Evolutionary conservation across 2,888 invertebrate species (phyloP), one percentile per base, ranked within the genome.

Genomic region (Orthonychiurus folsomi): DNA sequence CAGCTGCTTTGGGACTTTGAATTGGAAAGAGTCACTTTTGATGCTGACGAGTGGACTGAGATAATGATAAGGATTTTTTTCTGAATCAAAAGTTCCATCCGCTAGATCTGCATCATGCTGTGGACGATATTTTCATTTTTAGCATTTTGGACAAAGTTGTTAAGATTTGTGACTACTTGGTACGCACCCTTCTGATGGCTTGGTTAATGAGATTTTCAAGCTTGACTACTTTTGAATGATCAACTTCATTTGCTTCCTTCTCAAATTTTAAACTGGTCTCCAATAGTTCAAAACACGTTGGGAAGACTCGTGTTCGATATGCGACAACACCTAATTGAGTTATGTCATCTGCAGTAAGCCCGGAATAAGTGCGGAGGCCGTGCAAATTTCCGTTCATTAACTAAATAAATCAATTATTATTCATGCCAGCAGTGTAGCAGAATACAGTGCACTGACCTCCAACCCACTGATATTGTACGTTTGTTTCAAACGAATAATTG

Each of bases 21-120:
- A 12, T 9, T n/a, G 21, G n/a, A 52, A 52, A 9, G 52, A 20
- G 9, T 20, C 52, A 23, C 52, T 52, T 12, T 20, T 9, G 20
- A 21, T 12, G 9, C 21, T 23, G 3, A 12, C n/a, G 21, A 52
- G 24, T 21, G 5, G 9, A 21, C 24, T 52, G 5, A 12, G 12
- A 52, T 12, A 52, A 23, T 52, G 52, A 23, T 12, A 52, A 21
- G 52, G 52, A n/a, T 52, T 52, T 23, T 52, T 5, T 20, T 52
- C 52, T 9, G 52, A 20, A 21, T 9, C 20, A 20, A 12, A 52
- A 23, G 20, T 52, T 52, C 52, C 52, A n/a, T 52, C 20, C 24
- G 9, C 24, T 5, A 52, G n/a, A 5, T n/a, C 24, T 5, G 24
- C 21, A 52, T 52, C 52, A n/a, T 52, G 52, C 52, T 52, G 5